Evolutionary conservation across 2,888 invertebrate species (phyloP).

Genomic region (Sinopyrophorus schimmeli): DNA sequence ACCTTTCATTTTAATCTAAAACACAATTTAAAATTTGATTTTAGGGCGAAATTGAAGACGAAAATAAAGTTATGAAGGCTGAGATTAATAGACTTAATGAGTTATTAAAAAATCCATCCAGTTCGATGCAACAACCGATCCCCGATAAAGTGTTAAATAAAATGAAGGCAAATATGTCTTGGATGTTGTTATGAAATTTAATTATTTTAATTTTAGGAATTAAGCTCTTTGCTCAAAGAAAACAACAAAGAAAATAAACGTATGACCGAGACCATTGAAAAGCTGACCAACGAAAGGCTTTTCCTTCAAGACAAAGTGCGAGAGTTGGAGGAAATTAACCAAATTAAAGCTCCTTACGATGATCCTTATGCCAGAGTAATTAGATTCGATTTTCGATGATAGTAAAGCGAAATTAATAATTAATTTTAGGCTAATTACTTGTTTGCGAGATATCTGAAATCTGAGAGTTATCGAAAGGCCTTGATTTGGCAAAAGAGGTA

Average conservation of each 20-base stretch:
- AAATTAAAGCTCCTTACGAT: constrained; percentile 42
- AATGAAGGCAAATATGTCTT: constrained; percentile 46
- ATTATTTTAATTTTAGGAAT: constrained; percentile 50
- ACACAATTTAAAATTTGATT: no score
- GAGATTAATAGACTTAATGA: constrained; percentile 55
- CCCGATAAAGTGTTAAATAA: constrained; percentile 50
- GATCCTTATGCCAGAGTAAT: constrained; percentile 48
- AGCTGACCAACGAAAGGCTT: constrained; percentile 56
- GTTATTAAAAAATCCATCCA: constrained; percentile 46
- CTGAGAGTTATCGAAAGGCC: constrained; percentile 86
- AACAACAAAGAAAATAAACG: constrained; percentile 60
- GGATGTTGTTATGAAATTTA: constrained; percentile 18
- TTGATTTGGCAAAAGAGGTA: constrained; percentile 90
- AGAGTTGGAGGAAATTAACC: constrained; percentile 50
- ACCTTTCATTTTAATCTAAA: no score
- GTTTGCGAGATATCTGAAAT: constrained; percentile 71
- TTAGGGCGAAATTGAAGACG: constrained; percentile 58
- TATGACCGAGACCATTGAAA: constrained; percentile 54
- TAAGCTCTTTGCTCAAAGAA: constrained; percentile 56
- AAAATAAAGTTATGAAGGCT: constrained; percentile 54
- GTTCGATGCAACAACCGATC: constrained; percentile 34
- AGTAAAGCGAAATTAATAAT: not conserved
- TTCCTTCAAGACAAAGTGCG: constrained; percentile 56
- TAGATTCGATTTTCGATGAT: not conserved
- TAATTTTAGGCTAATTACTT: constrained; percentile 57